Evolutionary conservation across 2,113 vertebrate species (phyloP), one percentile per base, ranked within the genome.

Genomic region (Albula goreensis): DNA sequence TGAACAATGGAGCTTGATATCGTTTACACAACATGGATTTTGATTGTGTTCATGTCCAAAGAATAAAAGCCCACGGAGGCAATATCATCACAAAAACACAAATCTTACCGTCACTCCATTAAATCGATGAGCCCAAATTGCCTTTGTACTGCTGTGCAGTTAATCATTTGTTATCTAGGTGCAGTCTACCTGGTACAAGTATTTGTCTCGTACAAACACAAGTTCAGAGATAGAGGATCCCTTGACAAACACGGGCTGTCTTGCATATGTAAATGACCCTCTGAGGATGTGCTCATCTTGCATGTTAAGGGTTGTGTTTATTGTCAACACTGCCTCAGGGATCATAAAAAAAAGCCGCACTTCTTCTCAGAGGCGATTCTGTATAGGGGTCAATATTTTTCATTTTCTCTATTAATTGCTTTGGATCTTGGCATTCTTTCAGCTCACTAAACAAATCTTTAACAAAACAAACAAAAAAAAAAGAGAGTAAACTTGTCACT

Each of bases 261-360:
- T 83, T 70, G 49, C 57, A 83, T 74, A 41, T 83, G 82, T 83
- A 63, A 70, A 83, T 83, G 41, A 51, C 15, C 50, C 19, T 50
- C 50, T 70, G 82, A 83, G 81, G 81, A 22, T 48, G 74, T 25
- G 82, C 49, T 5, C 49, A 56, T 63, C 81, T 66, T 70, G 41
- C 12, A 51, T 41, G 60, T 49, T 50, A 83, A 25, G 56, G 48
- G 25, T 12, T 13, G 25, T 48, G 53, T 60, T 83, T 70, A 83
- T 70, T 74, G 41, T 83, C 19, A 70, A 70, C 60, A 50, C 60
- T 83, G 63, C 49, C 5, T 12, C 15, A 15, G 80, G 80, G 12
- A 41, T 51, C 60, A 83, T 83, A 70, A 48, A 83, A 49, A 13
- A 25, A n/a, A 41, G 22, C 31, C 31, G 31, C 31, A 17, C 10